phyloP scores from a whole-genome alignment of 2,888 invertebrate genomes.

The Choristoneura rosaceana region DNA sequence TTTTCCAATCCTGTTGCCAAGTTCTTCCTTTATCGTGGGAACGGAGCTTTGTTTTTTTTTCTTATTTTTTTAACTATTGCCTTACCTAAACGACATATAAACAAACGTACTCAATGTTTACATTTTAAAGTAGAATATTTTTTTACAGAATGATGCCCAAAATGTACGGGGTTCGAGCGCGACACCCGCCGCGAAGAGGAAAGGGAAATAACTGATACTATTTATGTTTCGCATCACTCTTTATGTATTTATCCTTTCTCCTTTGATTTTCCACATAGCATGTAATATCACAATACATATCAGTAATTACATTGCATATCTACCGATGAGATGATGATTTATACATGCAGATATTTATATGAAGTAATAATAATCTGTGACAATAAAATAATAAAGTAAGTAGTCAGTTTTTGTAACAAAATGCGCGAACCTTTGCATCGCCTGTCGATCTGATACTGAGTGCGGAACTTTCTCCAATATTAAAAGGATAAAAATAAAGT shows the following conservation, averaged over 20 bases:
- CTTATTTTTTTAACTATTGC: background rate
- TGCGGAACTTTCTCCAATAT: background rate
- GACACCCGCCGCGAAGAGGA: conserved; percentile 80
- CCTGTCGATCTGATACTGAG: background rate
- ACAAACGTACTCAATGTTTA: background rate
- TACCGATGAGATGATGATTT: conserved; percentile 53
- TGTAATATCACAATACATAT: conserved; percentile 85
- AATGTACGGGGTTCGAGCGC: conserved; percentile 72
- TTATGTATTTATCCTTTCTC: conserved; percentile 78
- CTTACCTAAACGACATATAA: background rate
- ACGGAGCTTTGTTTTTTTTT: no score
- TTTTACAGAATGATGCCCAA: conserved; percentile 64
- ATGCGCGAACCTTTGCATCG: background rate
- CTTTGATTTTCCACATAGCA: conserved; percentile 79
- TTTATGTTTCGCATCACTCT: conserved; percentile 72
- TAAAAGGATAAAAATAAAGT: background rate
- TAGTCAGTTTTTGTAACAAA: background rate
- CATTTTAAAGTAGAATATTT: conserved; percentile 29
- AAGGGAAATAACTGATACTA: conserved; percentile 81
- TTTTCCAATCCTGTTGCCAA: no score
- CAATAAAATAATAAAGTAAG: background rate
- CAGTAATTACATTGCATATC: conserved; percentile 65
- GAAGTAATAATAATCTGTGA: background rate
- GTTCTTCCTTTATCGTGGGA: no score
- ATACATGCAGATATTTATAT: conserved; percentile 5